These are phyloP conservation scores for Drosophila nikananu DNA, from an alignment of 1,140 invertebrate species.

Conservation along the genomic window DNA sequence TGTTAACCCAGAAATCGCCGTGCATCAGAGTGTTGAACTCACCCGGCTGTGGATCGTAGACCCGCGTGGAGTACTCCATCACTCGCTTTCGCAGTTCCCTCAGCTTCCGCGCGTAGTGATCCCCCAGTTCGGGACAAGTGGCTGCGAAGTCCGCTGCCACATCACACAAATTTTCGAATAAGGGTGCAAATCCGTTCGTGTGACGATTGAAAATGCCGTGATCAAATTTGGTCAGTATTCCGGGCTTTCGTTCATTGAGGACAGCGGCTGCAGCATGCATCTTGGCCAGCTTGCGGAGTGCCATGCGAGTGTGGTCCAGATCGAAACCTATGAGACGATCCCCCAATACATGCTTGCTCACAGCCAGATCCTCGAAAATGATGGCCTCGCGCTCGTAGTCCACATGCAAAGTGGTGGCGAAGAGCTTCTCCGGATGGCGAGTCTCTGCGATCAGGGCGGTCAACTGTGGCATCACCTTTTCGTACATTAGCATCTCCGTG, in stretches of 20 bases:
- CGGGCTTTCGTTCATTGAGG: constrained; percentile 66
- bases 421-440: constrained; percentile 65
- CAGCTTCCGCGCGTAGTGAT: constrained; percentile 55
- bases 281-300: constrained; percentile 86
- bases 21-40: constrained; percentile 88
- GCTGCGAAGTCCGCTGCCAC: constrained; percentile 51
- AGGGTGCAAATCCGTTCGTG: constrained; percentile 49
- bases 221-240: constrained; percentile 59
- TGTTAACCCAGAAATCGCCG: constrained; percentile 89
- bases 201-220: constrained; percentile 77
- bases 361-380: constrained; percentile 87
- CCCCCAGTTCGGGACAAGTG: constrained; percentile 47
- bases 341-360: constrained; percentile 86
- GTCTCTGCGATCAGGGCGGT: constrained; percentile 44
- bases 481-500: too few relatives aligned
- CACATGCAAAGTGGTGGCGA: constrained; percentile 73
- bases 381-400: constrained; percentile 77
- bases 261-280: constrained; percentile 86
- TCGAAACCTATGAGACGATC: constrained; percentile 86
- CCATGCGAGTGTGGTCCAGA: constrained; percentile 85
- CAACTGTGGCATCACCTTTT: too few relatives aligned
- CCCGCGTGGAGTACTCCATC: constrained; percentile 62
- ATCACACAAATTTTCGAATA: constrained; percentile 56
- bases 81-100: constrained; percentile 45
- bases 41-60: constrained; percentile 73